phyloP scores from a whole-genome alignment of 2,797 vertebrate species.

The Anguilla marmorata region DNA sequence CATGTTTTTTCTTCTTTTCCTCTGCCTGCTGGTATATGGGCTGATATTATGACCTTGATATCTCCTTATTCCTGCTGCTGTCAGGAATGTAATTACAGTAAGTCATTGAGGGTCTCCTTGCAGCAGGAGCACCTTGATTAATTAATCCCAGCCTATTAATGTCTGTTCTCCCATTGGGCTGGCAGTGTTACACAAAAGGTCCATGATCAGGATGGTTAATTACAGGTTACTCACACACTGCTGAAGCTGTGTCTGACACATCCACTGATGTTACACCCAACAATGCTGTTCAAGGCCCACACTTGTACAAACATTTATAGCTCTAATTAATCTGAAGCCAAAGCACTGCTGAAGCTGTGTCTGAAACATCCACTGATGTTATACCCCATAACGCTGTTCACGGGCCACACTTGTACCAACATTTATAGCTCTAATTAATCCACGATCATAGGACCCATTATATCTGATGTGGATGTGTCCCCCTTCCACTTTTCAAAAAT shows the following conservation, averaged over 20 bases:
- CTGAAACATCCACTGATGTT: background rate
- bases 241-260: constrained; percentile 41
- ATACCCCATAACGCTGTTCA: background rate
- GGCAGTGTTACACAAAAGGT: constrained; percentile 47
- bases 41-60: constrained; percentile 33
- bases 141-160: constrained; percentile 55
- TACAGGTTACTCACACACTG: constrained; percentile 51
- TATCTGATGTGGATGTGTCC: no score
- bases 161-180: constrained; percentile 50
- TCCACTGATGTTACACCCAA: constrained; percentile 53
- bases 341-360: background rate
- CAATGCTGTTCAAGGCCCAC: constrained; percentile 47
- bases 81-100: constrained; percentile 55
- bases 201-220: constrained; percentile 49
- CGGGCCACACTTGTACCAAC: background rate
- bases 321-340: background rate
- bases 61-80: constrained; percentile 11
- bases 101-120: constrained; percentile 47
- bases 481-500: no score
- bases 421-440: background rate
- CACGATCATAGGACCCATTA: background rate
- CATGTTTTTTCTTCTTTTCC: constrained; percentile 18
- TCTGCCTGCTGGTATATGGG: background rate
- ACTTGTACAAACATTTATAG: constrained; percentile 55
- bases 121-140: constrained; percentile 60